Conservation (phyloP, 1,140 invertebrate genomes). For the Carposina sasakii region DNA sequence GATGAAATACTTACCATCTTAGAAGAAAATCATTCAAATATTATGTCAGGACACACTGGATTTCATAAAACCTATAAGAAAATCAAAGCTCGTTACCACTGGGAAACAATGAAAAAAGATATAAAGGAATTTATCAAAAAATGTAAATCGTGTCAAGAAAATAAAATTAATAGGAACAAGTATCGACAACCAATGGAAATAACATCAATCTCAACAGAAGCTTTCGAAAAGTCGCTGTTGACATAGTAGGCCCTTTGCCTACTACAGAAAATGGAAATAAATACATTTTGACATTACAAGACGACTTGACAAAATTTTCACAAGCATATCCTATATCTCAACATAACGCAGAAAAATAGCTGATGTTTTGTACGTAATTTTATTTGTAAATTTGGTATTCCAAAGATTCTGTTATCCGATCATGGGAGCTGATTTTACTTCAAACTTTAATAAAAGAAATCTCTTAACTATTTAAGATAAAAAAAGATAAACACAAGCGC, state of each 20-base stretch:
- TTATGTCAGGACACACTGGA: not conserved
- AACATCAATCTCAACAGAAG: slow-evolving; percentile 8
- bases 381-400: slow-evolving; percentile 14
- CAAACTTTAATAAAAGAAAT: slow-evolving; percentile 11
- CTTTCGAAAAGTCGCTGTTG: slow-evolving; percentile 8
- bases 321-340: slow-evolving; percentile 7
- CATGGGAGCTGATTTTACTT: slow-evolving; percentile 12
- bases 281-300: slow-evolving; percentile 13
- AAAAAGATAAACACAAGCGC: slow-evolving; percentile 7
- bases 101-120: slow-evolving; percentile 6
- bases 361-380: slow-evolving; percentile 8
- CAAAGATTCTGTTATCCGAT: slow-evolving; percentile 6
- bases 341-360: slow-evolving; percentile 10
- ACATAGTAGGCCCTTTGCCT: slow-evolving; percentile 12
- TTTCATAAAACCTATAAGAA: slow-evolving; percentile 6
- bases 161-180: slow-evolving; percentile 5
- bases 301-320: slow-evolving; percentile 12
- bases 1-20: not conserved
- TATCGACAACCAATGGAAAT: slow-evolving; percentile 8
- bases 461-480: slow-evolving; percentile 13
- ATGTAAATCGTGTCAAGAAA: slow-evolving; percentile 12
- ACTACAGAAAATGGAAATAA: slow-evolving; percentile 7
- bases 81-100: not conserved
- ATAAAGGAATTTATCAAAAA: slow-evolving; percentile 4
- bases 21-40: slow-evolving; percentile 4